These are phyloP conservation scores for Drosophila atripex DNA, from an alignment of 2,888 invertebrate species.

Conservation along the genomic window DNA sequence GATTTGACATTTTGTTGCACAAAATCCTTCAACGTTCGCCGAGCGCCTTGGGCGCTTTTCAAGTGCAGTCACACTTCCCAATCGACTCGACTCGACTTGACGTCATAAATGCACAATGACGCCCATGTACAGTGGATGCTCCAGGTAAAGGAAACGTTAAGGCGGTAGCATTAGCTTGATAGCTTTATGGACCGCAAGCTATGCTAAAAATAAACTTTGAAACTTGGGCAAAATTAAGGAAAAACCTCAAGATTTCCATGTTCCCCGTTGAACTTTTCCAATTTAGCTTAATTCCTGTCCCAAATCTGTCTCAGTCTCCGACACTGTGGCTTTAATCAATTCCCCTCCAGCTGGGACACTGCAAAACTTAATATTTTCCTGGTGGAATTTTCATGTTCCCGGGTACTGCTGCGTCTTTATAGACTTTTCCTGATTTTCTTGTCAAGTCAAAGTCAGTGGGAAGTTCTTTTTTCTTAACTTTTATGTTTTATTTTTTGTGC, in stretches of 20 bases:
- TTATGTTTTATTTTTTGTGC: conserved; percentile 1
- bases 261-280: conserved; percentile 21
- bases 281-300: conserved; percentile 33
- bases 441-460: conserved; percentile 61
- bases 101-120: conserved; percentile 32
- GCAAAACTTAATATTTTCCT: conserved; percentile 39
- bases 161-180: not conserved
- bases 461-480: conserved; percentile 53
- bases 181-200: not conserved
- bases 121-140: conserved; percentile 5
- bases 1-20: conserved; percentile 53
- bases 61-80: conserved; percentile 60
- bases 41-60: conserved; percentile 45
- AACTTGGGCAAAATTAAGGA: conserved; percentile 6
- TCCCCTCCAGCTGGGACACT: conserved; percentile 25
- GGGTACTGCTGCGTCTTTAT: not conserved
- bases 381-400: conserved; percentile 21
- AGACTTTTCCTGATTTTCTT: conserved; percentile 17
- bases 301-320: conserved; percentile 26
- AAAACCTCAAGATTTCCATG: conserved; percentile 10
- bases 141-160: not conserved
- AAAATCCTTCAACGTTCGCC: conserved; percentile 42
- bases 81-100: conserved; percentile 37
- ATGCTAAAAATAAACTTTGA: conserved; percentile 5
- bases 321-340: conserved; percentile 34